Evolutionary conservation across 2,797 vertebrate genomes (phyloP).

Genomic region (Anomalospiza imberbis): DNA sequence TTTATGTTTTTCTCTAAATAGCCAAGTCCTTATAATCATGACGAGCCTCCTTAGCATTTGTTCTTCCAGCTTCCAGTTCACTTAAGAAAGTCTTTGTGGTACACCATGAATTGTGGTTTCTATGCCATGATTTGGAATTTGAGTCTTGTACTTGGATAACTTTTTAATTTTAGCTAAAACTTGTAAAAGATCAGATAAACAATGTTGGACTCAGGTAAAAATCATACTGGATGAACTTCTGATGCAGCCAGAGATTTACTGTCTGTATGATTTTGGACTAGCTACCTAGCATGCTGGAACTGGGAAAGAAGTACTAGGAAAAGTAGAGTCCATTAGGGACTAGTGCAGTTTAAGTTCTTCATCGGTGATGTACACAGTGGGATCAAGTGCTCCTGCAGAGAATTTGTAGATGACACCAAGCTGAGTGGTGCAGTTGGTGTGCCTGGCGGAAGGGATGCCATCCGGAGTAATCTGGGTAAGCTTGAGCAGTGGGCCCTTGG

Average conservation of each 20-base stretch:
- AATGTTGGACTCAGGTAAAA: not conserved
- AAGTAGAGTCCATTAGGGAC: not conserved
- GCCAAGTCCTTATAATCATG: not conserved
- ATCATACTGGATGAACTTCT: not conserved
- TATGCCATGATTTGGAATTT: not conserved
- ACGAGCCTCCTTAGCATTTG: not conserved
- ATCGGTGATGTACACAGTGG: rapidly evolving
- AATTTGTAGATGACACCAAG: not conserved
- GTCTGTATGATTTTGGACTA: not conserved
- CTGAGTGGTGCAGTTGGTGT: not conserved
- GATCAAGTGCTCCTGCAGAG: not conserved
- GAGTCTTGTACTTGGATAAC: not conserved
- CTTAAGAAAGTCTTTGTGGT: not conserved
- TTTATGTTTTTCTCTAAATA: not conserved
- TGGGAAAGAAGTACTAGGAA: not conserved
- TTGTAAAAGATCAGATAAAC: not conserved
- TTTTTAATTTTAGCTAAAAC: not conserved
- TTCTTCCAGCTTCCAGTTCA: not conserved
- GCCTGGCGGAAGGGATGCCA: not conserved
- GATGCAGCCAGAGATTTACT: not conserved
- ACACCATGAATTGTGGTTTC: not conserved
- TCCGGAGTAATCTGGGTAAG: not conserved
- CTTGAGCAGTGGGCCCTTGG: not conserved
- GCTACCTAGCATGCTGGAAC: not conserved
- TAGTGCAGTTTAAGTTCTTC: not conserved